Conservation (phyloP, 1,140 invertebrate genomes). For the Himalopsyche phryganea region DNA sequence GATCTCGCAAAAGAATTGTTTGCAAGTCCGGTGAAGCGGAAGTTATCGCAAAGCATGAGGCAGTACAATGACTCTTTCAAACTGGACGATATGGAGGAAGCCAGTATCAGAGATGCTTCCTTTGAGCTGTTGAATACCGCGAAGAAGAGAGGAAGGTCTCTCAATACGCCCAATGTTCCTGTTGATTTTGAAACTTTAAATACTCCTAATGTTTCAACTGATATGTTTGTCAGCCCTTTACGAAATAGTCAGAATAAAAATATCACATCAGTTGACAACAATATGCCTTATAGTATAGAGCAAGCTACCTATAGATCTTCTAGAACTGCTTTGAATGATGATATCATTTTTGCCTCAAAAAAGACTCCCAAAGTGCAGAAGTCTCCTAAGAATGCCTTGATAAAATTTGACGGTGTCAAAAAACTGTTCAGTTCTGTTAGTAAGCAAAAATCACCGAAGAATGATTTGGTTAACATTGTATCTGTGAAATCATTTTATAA, state of each 20-base stretch:
- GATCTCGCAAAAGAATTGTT: slow-evolving; percentile 49
- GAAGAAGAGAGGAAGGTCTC: slow-evolving; percentile 25
- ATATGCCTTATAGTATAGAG: too few relatives aligned
- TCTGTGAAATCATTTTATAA: slow-evolving; percentile 39
- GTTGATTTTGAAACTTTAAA: slow-evolving; percentile 32
- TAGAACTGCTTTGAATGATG: slow-evolving; percentile 38
- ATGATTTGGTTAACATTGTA: slow-evolving; percentile 44
- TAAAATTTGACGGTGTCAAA: slow-evolving; percentile 41
- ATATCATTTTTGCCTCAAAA: slow-evolving; percentile 43
- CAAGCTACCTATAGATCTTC: too few relatives aligned
- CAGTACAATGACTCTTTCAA: slow-evolving; percentile 13
- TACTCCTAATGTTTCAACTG: slow-evolving; percentile 34
- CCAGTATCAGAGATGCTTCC: slow-evolving; percentile 28
- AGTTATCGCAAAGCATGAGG: slow-evolving; percentile 48
- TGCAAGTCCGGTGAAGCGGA: slow-evolving; percentile 49
- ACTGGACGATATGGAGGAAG: slow-evolving; percentile 22
- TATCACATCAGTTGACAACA: background rate
- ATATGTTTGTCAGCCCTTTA: slow-evolving; percentile 41
- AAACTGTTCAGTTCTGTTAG: slow-evolving; percentile 5
- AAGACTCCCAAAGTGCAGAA: slow-evolving; percentile 39
- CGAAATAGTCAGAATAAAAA: slow-evolving; percentile 16
- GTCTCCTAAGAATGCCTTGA: slow-evolving; percentile 48
- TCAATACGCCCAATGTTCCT: slow-evolving; percentile 33
- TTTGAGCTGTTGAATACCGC: slow-evolving; percentile 36
- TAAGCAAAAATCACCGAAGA: slow-evolving; percentile 31